Evolutionary conservation across 2,888 invertebrate genomes (phyloP), one percentile per base, ranked within the genome.

Genomic region (Tachina fera): DNA sequence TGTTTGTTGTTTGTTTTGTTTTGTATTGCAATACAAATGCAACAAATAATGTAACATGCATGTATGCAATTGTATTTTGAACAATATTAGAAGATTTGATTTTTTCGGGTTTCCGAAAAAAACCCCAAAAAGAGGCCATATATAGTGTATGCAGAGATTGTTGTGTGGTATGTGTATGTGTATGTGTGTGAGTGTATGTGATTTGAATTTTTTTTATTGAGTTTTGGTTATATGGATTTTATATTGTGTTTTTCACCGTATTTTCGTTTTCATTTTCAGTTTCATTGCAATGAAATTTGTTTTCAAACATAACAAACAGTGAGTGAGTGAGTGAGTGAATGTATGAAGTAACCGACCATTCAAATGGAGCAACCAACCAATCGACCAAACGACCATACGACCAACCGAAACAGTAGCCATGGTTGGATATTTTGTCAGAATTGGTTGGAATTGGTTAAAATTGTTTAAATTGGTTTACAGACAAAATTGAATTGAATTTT

Each of bases 381-480:
- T 65, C 82, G 71, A 83, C 83, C 83, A 83, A 51, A 72, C 51
- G 31, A 71, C 83, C 83, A 83, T 45, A 72, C 51, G 31, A 71
- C 71, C 83, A 65, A 65, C 4, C 43, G 65, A 77, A 77, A 83
- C 77, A 71, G 65, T 60, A 51, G 76, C 71, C 43, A 71, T 83
- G 71, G 83, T 83, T 83, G 61, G 51, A 65, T 72, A 67, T 79
- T 31, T 81, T 85, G 70, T 75, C 72, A 74, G 78, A 74, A 78
- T 79, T 83, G 75, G 61, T 70, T 75, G 45, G 68, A 81, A 79
- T 82, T 71, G 83, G 61, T 84, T 79, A 47, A 79, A 84, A 82
- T 82, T 82, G 82, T 82, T 85, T 82, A 78, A 85, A 85, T 85
- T 85, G 78, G 85, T 85, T 85, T 82, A 75, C 75, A 82, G 70